These are phyloP conservation scores for Setophaga kirtlandii DNA, from an alignment of 2,113 vertebrate species.

Conservation along the genomic window DNA sequence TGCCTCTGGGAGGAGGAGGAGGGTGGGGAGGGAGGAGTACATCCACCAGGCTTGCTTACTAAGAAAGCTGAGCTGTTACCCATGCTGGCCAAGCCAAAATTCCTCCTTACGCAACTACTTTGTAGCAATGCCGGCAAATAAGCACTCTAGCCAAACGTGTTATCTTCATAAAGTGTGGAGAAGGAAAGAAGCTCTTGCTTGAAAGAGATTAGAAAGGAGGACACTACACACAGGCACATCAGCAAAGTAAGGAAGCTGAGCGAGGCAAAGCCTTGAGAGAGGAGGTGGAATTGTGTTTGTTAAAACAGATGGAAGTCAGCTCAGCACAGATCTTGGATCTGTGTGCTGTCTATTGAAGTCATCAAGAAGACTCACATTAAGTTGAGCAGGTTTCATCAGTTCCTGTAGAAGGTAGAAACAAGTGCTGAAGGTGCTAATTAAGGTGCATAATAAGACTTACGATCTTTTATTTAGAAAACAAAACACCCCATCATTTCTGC, in stretches of 20 bases:
- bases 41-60: background rate
- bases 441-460: background rate
- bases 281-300: background rate
- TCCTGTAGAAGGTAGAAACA: background rate
- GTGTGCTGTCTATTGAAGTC: background rate
- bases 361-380: background rate
- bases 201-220: background rate
- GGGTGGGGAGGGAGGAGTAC: conserved; percentile 4
- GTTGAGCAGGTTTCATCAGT: conserved; percentile 6
- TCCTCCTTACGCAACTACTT: background rate
- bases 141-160: rapidly evolving
- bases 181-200: background rate
- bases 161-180: background rate
- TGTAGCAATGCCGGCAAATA: background rate
- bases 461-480: conserved; percentile 21
- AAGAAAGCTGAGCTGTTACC: background rate
- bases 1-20: background rate
- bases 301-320: background rate
- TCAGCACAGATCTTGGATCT: background rate
- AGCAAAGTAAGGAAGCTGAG: background rate
- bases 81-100: background rate
- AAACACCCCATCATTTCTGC: background rate
- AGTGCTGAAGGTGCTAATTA: conserved; percentile 41
- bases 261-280: background rate
- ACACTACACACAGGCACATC: background rate